Evolutionary conservation across 30 jellyfish, hydroid and myxozoan species (phyloP).

Genomic region (Haliclystus octoradiatus): DNA sequence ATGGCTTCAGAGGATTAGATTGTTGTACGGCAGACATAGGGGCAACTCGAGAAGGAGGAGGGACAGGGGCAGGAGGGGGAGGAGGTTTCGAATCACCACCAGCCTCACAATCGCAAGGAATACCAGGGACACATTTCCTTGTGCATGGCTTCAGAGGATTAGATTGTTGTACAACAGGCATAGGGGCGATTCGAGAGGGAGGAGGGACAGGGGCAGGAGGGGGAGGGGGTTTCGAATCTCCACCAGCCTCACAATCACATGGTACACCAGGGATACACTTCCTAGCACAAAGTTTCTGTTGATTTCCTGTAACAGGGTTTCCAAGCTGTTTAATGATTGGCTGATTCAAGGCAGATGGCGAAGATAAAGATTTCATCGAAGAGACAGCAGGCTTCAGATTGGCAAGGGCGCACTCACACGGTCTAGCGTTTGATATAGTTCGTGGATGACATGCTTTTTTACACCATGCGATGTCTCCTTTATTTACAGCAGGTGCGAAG

Average conservation of each 20-base stretch:
- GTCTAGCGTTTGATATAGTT: conserved; percentile 47
- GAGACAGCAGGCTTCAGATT: neutral
- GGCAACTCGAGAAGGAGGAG: conserved; percentile 23
- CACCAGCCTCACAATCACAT: conserved; percentile 16
- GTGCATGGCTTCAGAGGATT: conserved; percentile 17
- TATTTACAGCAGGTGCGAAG: conserved; percentile 1
- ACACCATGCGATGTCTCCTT: conserved; percentile 60
- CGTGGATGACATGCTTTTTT: conserved; percentile 71
- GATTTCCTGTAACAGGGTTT: neutral
- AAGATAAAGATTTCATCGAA: neutral
- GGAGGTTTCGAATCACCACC: conserved; percentile 28
- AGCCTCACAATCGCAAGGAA: conserved; percentile 64
- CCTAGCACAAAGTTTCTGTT: neutral
- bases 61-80: conserved; percentile 22
- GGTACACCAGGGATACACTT: neutral
- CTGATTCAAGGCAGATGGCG: conserved; percentile 7
- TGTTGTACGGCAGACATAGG: conserved; percentile 30
- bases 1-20: neutral
- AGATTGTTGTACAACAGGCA: conserved; percentile 25
- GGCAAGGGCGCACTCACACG: conserved; percentile 50
- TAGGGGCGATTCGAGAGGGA: conserved; percentile 14
- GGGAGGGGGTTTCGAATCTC: neutral
- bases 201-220: conserved; percentile 15
- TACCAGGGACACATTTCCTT: conserved; percentile 61
- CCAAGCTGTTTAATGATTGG: neutral